Percentiles rank a stretch among this genome's conserved stretches.
Conservation (phyloP, 2,113 vertebrate genomes). For the Maccullochella peelii region DNA sequence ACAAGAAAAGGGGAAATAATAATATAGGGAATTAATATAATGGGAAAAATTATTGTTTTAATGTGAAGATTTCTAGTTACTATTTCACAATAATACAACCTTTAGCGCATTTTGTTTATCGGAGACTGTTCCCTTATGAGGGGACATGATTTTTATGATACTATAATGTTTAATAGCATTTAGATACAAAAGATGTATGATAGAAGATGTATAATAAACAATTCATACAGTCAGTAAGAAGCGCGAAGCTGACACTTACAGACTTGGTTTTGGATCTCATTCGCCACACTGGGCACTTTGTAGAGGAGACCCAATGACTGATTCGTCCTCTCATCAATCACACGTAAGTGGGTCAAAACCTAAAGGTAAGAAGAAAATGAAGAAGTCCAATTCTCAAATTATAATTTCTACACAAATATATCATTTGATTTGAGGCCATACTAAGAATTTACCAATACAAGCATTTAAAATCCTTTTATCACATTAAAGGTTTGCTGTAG, state of each 20-base stretch:
- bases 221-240: not conserved
- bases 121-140: not conserved
- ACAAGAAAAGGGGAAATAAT: not conserved
- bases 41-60: not conserved
- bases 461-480: not conserved
- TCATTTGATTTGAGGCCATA: not conserved
- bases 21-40: not conserved
- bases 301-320: constrained; percentile 95
- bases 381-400: not conserved
- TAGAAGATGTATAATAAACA: too few relatives aligned
- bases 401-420: not conserved
- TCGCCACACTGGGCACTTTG: constrained; percentile 93
- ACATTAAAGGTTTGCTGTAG: not conserved
- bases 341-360: constrained; percentile 97
- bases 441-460: not conserved
- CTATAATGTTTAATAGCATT: not conserved
- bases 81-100: not conserved
- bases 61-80: not conserved
- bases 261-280: constrained; percentile 97
- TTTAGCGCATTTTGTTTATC: not conserved
- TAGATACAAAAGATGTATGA: not conserved
- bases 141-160: not conserved
- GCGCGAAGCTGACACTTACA: constrained; percentile 81
- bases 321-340: constrained; percentile 98
- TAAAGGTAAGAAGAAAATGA: constrained; percentile 55